phyloP scores from a whole-genome alignment of 2,888 invertebrate species.

The Chironomus tentans region DNA sequence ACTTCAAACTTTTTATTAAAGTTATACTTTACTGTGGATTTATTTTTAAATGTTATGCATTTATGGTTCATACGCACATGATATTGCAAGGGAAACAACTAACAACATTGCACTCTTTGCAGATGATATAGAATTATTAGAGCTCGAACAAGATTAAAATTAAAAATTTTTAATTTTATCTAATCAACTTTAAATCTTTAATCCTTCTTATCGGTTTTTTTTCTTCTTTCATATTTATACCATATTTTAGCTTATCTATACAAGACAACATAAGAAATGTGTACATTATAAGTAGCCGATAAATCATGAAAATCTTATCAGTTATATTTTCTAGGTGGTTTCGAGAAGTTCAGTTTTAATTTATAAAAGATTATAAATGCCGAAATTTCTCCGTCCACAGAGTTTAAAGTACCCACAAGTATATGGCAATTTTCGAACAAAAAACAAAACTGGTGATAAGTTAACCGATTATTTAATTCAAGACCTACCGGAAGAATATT shows the following conservation, averaged over 20 bases:
- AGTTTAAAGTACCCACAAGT: background rate
- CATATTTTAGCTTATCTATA: background rate
- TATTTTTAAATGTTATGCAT: no score
- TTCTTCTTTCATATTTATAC: background rate
- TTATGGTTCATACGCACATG: no score
- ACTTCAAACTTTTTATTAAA: no score
- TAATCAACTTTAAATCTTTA: no score
- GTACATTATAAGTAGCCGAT: background rate
- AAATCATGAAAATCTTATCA: background rate
- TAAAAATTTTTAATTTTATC: no score
- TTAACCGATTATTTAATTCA: background rate
- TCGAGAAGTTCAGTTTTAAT: background rate
- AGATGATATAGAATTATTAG: no score
- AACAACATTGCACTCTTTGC: no score
- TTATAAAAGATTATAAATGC: background rate
- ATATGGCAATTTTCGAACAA: conserved; percentile 7
- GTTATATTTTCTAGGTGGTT: background rate
- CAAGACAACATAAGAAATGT: background rate
- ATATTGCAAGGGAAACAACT: no score
- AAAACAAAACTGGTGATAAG: conserved; percentile 19
- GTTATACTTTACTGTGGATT: no score
- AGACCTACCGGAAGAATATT: background rate
- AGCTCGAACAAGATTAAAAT: no score
- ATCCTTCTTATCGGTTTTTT: background rate
- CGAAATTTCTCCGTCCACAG: background rate